Conservation (phyloP, 2,797 vertebrate genomes). For the Otolemur crassicaudatus region DNA sequence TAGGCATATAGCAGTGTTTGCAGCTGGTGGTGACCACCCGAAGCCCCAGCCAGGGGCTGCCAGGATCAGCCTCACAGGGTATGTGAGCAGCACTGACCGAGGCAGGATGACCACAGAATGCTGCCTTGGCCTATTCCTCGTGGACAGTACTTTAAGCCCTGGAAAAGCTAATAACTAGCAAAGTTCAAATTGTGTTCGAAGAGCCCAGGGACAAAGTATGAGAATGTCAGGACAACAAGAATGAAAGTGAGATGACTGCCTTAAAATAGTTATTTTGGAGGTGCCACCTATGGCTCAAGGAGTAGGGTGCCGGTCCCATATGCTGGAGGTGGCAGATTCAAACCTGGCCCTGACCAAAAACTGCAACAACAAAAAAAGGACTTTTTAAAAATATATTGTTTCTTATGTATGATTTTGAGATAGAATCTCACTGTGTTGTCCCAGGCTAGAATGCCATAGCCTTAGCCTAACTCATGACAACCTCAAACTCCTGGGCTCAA, state of each 20-base stretch:
- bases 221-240: not conserved
- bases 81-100: no score
- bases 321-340: no score
- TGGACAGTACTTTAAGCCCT: rapidly evolving
- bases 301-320: no score
- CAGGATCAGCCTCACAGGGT: rapidly evolving
- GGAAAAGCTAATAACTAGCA: not conserved
- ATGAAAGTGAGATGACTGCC: not conserved
- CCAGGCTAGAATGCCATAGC: no score
- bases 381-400: no score
- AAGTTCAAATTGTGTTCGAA: not conserved
- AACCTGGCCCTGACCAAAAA: no score
- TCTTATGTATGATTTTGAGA: no score
- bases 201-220: not conserved
- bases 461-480: no score
- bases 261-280: not conserved
- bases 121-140: rapidly evolving
- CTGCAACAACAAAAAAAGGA: no score
- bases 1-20: not conserved
- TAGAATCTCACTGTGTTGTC: no score
- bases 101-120: rapidly evolving
- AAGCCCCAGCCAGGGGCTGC: not conserved
- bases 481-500: no score
- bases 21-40: not conserved
- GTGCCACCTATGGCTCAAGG: no score